Evolutionary conservation across 1,140 invertebrate genomes (phyloP).

Genomic region (Harpegnathos saltator): DNA sequence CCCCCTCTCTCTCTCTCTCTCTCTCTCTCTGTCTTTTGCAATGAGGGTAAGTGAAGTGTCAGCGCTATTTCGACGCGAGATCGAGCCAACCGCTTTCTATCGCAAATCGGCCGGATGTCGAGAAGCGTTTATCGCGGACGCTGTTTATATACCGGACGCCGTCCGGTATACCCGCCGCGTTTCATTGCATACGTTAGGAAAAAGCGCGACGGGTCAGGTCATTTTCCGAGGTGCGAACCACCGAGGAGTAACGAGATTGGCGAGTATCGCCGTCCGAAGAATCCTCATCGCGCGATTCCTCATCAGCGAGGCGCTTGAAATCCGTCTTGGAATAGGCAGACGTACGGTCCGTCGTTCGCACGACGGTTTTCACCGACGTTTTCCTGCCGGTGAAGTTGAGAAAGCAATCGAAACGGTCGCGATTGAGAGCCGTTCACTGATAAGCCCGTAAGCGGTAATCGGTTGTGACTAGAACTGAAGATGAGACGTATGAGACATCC

Average conservation of each 20-base stretch:
- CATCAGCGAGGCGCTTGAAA: too few relatives aligned
- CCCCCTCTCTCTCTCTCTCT: slow-evolving; percentile 24
- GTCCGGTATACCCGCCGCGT: neutral
- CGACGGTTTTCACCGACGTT: too few relatives aligned
- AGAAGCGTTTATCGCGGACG: slow-evolving; percentile 13
- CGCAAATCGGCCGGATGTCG: slow-evolving; percentile 52
- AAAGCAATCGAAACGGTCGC: too few relatives aligned
- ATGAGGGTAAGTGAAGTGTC: slow-evolving; percentile 37
- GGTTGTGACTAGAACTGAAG: too few relatives aligned
- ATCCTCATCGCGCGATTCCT: too few relatives aligned
- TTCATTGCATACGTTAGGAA: neutral
- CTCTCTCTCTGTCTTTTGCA: slow-evolving; percentile 32
- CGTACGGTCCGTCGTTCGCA: too few relatives aligned
- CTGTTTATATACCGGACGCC: neutral
- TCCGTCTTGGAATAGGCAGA: too few relatives aligned
- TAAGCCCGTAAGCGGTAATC: too few relatives aligned
- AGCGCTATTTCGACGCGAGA: slow-evolving; percentile 12
- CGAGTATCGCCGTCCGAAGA: too few relatives aligned
- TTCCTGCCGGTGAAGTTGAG: too few relatives aligned
- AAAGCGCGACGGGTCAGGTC: neutral
- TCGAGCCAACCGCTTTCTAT: slow-evolving; percentile 27
- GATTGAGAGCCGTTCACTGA: too few relatives aligned
- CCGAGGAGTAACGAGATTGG: neutral
- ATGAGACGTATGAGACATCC: too few relatives aligned
- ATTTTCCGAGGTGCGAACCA: neutral